These are phyloP conservation scores for Melangyna quadrimaculata DNA, from an alignment of 2,888 invertebrate genomes.

Conservation along the genomic window DNA sequence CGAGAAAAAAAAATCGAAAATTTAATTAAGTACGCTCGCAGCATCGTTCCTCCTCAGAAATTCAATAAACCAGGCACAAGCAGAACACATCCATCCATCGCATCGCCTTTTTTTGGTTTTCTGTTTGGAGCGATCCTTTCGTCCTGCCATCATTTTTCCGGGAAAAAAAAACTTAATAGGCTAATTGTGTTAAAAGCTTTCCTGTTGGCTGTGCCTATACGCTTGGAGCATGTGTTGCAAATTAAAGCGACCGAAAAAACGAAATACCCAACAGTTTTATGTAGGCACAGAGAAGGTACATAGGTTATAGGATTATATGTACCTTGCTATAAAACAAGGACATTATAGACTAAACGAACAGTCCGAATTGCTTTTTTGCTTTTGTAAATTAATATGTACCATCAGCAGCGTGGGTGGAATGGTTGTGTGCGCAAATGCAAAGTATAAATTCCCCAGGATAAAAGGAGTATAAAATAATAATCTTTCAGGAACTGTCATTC, in stretches of 20 bases:
- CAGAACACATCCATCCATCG: slow-evolving; percentile 21
- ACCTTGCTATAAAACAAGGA: slow-evolving; percentile 7
- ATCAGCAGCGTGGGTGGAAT: not conserved
- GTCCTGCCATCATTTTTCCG: slow-evolving; percentile 21
- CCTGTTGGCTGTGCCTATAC: slow-evolving; percentile 28
- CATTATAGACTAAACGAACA: not conserved
- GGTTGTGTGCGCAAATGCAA: not conserved
- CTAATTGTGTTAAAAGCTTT: slow-evolving; percentile 67
- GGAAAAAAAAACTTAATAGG: slow-evolving; percentile 42
- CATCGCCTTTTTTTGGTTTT: slow-evolving; percentile 12
- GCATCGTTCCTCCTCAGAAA: slow-evolving; percentile 20
- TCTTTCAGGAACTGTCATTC: slow-evolving; percentile 70
- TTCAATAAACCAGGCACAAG: slow-evolving; percentile 57
- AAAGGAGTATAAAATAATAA: slow-evolving; percentile 69
- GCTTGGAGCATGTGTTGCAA: slow-evolving; percentile 56
- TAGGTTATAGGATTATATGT: no score
- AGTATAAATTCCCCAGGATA: slow-evolving; percentile 56
- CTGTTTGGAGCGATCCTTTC: not conserved
- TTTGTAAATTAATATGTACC: slow-evolving; percentile 23
- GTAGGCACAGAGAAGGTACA: not conserved
- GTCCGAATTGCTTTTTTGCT: not conserved
- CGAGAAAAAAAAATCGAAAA: slow-evolving; percentile 63
- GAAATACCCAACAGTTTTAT: slow-evolving; percentile 35
- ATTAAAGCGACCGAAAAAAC: slow-evolving; percentile 55
- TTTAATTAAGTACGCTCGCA: slow-evolving; percentile 56